phyloP scores from a whole-genome alignment of 2,888 invertebrate genomes.

The Ophraella communa region DNA sequence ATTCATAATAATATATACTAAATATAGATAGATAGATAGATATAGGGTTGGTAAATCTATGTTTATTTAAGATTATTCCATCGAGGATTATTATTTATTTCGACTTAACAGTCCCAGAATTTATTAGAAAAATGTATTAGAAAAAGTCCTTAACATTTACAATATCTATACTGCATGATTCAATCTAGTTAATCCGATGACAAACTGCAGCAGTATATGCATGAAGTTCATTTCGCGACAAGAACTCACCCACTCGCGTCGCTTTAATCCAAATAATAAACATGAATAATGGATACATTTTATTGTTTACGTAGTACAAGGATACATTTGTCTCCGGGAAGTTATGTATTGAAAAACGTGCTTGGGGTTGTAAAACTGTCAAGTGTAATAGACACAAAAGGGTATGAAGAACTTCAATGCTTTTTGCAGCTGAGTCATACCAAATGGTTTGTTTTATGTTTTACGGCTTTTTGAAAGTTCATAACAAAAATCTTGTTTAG shows the following conservation, averaged over 20 bases:
- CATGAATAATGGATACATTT: conserved; percentile 25
- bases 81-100: too few relatives aligned
- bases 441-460: conserved; percentile 10
- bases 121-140: background rate
- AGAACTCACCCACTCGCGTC: conserved; percentile 6
- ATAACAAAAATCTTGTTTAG: background rate
- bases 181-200: background rate
- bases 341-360: conserved; percentile 22
- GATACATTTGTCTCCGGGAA: conserved; percentile 20
- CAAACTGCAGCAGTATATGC: background rate
- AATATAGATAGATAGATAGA: too few relatives aligned
- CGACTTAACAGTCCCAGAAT: too few relatives aligned
- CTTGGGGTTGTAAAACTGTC: conserved; percentile 23
- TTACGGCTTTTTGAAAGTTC: background rate
- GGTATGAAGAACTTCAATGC: conserved; percentile 6
- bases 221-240: conserved; percentile 10
- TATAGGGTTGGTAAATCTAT: too few relatives aligned
- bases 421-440: conserved; percentile 7
- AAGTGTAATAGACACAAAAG: conserved; percentile 15
- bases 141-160: background rate
- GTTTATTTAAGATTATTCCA: too few relatives aligned
- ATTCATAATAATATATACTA: too few relatives aligned
- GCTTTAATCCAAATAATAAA: conserved; percentile 23
- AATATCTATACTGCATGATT: background rate
- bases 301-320: conserved; percentile 22